phyloP scores from a whole-genome alignment of 2,888 invertebrate genomes.

The Coleophora deauratella region DNA sequence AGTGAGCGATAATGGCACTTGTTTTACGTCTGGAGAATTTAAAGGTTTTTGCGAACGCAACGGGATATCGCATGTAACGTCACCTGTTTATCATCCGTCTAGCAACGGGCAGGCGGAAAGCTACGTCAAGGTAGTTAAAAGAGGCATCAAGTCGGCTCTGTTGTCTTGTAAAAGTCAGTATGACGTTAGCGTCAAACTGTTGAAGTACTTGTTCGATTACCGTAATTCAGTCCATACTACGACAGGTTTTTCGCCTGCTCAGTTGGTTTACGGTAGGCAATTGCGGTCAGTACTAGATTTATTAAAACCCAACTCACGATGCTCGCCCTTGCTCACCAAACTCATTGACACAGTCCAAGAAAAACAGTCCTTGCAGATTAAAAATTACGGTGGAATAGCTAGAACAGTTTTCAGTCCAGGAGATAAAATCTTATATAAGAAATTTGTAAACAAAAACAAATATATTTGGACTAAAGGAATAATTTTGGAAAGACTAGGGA shows the following conservation, averaged over 20 bases:
- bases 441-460: too few species aligned
- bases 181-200: too few species aligned
- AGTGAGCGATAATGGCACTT: constrained; percentile 21
- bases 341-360: constrained; percentile 5
- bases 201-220: too few species aligned
- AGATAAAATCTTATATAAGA: too few species aligned
- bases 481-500: constrained; percentile 10
- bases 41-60: constrained; percentile 16
- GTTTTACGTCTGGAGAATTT: constrained; percentile 18
- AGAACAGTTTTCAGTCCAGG: constrained; percentile 2
- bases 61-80: constrained; percentile 18
- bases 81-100: constrained; percentile 20
- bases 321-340: constrained; percentile 6
- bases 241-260: constrained; percentile 15
- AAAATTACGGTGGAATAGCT: constrained; percentile 12
- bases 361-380: too few species aligned
- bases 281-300: constrained; percentile 15
- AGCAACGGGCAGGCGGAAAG: too few species aligned
- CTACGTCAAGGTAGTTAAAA: constrained; percentile 21
- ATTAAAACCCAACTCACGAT: constrained; percentile 2
- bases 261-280: too few species aligned
- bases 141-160: constrained; percentile 17
- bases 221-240: constrained; percentile 11
- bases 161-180: too few species aligned
- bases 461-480: too few species aligned